phyloP scores from a whole-genome alignment of 2,797 vertebrate genomes.

The Trematomus bernacchii region DNA sequence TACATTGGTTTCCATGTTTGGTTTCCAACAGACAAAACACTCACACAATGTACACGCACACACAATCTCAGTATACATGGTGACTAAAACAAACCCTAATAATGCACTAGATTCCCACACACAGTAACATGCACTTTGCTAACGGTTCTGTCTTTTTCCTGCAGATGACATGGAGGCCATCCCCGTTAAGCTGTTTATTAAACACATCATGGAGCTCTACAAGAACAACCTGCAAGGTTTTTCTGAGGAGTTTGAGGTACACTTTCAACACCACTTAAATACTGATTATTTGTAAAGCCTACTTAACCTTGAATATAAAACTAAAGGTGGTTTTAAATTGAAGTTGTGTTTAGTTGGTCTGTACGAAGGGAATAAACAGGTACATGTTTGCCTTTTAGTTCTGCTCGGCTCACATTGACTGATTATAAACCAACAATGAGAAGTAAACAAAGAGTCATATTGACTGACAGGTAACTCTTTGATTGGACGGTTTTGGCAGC shows the following conservation, averaged over 20 bases:
- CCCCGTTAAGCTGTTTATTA: constrained; percentile 95
- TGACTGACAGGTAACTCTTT: not conserved
- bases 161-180: constrained; percentile 98
- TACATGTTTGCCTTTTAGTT: not conserved
- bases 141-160: constrained; percentile 46
- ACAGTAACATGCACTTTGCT: not conserved
- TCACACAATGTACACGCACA: not conserved
- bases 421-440: not conserved
- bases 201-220: constrained; percentile 96
- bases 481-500: not conserved
- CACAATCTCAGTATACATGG: not conserved
- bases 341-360: not conserved
- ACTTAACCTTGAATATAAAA: not conserved
- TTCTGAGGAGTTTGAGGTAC: constrained; percentile 97
- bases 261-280: not conserved
- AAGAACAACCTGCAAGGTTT: constrained; percentile 97
- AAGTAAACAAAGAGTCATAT: not conserved
- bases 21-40: not conserved
- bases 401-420: not conserved
- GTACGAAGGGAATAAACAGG: not conserved
- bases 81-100: not conserved
- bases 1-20: constrained; percentile 6
- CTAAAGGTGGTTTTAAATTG: constrained; percentile 10
- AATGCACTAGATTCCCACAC: not conserved
- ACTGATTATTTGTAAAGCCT: not conserved